Evolutionary conservation across 1,140 invertebrate genomes (phyloP).

Genomic region (Temnothorax nylanderi): DNA sequence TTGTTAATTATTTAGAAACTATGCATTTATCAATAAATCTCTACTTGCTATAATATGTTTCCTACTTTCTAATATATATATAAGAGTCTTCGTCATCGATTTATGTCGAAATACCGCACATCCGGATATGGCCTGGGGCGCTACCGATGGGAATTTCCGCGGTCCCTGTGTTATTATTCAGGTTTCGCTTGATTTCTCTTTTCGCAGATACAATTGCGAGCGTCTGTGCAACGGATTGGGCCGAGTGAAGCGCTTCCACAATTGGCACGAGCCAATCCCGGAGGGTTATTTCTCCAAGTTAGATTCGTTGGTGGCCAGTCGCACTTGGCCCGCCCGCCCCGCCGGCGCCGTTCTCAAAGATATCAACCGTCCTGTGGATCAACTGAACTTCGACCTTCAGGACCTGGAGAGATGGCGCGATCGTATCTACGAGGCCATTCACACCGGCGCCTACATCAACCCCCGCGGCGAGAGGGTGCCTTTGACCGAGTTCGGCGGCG

Average conservation of each 20-base stretch:
- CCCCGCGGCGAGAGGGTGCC: conserved; percentile 85
- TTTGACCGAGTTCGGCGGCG: conserved; percentile 90
- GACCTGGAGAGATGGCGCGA: conserved; percentile 91
- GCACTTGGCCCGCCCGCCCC: conserved; percentile 88
- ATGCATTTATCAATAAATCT: not conserved
- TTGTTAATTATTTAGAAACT: not conserved
- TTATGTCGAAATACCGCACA: not conserved
- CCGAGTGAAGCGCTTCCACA: conserved; percentile 87
- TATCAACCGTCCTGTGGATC: conserved; percentile 89
- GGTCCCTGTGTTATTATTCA: conserved; percentile 30
- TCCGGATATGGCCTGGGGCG: not conserved
- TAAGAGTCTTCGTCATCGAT: not conserved
- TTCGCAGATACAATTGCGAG: conserved; percentile 90
- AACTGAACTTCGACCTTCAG: conserved; percentile 88
- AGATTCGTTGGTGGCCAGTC: conserved; percentile 88
- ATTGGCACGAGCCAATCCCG: conserved; percentile 88
- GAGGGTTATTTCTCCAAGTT: conserved; percentile 92
- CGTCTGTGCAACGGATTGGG: conserved; percentile 88
- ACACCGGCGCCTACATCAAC: conserved; percentile 87
- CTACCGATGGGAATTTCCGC: conserved; percentile 17
- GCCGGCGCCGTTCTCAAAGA: conserved; percentile 87
- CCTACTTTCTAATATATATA: not conserved
- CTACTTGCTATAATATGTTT: not conserved
- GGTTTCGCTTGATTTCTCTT: conserved; percentile 8
- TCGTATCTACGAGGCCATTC: conserved; percentile 91